phyloP scores from a whole-genome alignment of 2,888 invertebrate species.

The Callosobruchus maculatus region DNA sequence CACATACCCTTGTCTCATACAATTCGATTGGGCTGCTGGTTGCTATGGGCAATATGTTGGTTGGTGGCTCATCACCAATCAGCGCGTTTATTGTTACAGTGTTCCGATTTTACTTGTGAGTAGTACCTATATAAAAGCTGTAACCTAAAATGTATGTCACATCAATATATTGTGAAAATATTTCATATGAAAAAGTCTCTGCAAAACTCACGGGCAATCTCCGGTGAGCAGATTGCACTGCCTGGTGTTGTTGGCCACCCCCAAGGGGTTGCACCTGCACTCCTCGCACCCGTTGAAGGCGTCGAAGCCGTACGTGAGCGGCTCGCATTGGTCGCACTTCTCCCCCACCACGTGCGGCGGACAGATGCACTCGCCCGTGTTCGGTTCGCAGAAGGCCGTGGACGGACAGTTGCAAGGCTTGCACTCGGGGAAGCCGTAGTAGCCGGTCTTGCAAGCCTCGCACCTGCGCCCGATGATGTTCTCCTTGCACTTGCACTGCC shows the following conservation, averaged over 20 bases:
- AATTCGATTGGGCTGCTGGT: too few species aligned
- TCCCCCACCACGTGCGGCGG: constrained; percentile 87
- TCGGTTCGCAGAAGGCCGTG: constrained; percentile 75
- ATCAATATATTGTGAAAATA: too few species aligned
- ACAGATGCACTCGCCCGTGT: constrained; percentile 78
- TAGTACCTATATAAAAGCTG: too few species aligned
- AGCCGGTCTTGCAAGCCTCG: constrained; percentile 81
- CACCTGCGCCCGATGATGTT: constrained; percentile 90
- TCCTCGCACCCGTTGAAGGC: constrained; percentile 92
- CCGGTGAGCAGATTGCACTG: constrained; percentile 89
- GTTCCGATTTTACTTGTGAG: too few species aligned
- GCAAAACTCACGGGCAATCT: constrained; percentile 69
- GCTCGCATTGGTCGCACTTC: constrained; percentile 84
- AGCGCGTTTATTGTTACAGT: too few species aligned
- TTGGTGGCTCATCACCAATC: too few species aligned
- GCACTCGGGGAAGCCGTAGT: constrained; percentile 94
- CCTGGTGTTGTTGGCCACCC: constrained; percentile 67
- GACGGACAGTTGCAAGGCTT: constrained; percentile 82
- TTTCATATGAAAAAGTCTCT: neutral
- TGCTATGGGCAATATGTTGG: too few species aligned
- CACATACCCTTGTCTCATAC: too few species aligned
- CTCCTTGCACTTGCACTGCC: constrained; percentile 89
- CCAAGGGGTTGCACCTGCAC: constrained; percentile 84
- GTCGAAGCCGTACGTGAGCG: constrained; percentile 89
- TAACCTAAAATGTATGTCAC: too few species aligned